phyloP scores from a whole-genome alignment of 2,113 vertebrate genomes.

The Hiodon tergisus region DNA sequence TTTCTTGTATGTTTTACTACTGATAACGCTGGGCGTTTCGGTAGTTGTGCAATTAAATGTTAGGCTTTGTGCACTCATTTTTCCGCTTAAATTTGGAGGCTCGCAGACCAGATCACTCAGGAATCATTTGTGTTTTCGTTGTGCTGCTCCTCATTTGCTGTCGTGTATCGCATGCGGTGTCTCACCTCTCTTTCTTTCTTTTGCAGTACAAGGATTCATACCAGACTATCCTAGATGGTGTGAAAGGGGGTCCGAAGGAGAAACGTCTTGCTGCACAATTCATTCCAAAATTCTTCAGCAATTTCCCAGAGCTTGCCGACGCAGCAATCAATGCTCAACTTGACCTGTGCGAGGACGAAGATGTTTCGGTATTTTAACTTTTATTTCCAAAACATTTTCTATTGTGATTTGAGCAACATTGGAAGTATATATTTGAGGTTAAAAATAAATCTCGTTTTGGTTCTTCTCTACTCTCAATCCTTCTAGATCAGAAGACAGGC shows the following conservation, averaged over 20 bases:
- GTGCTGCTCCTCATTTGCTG: not conserved
- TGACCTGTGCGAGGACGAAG: slow-evolving; percentile 97
- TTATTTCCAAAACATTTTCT: not conserved
- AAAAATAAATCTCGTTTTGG: not conserved
- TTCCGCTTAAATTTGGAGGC: no score
- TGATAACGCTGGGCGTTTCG: no score
- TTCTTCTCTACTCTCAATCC: not conserved
- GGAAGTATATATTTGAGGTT: no score
- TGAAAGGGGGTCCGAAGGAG: slow-evolving; percentile 95
- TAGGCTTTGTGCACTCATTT: no score
- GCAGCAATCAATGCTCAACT: slow-evolving; percentile 94
- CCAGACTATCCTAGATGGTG: slow-evolving; percentile 87
- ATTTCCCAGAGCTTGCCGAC: slow-evolving; percentile 92
- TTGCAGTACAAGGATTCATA: slow-evolving; percentile 93
- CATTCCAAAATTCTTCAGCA: slow-evolving; percentile 96
- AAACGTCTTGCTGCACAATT: slow-evolving; percentile 96
- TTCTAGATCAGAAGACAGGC: slow-evolving; percentile 89
- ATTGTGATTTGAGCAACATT: no score
- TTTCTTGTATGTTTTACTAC: no score
- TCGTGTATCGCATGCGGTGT: slow-evolving; percentile 5
- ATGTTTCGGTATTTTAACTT: slow-evolving; percentile 76
- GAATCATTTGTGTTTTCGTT: not conserved
- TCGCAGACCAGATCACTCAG: no score
- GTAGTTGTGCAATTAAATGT: no score
- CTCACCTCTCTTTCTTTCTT: not conserved